A percentile compares a stretch with the other conserved stretches of the same genome.
Conservation (phyloP, 2,113 vertebrate genomes). For the Chaetops frenatus region DNA sequence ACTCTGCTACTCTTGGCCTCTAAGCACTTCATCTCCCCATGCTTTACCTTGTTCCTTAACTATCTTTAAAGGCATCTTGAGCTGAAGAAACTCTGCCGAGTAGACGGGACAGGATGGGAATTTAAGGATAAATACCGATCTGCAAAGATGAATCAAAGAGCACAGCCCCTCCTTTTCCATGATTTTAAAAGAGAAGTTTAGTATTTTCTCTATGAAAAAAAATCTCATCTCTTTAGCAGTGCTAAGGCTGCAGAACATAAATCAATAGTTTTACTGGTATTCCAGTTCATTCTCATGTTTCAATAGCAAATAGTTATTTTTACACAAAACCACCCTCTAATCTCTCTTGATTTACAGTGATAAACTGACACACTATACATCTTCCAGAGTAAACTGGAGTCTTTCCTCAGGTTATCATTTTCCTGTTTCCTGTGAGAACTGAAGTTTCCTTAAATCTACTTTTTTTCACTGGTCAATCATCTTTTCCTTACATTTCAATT, state of each 20-base stretch:
- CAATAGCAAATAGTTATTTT: slow-evolving; percentile 21
- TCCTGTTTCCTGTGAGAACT: background rate
- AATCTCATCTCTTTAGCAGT: background rate
- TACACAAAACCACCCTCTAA: background rate
- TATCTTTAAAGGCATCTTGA: background rate
- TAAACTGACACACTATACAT: background rate
- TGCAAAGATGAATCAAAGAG: background rate
- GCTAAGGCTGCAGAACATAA: background rate
- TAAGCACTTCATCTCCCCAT: background rate
- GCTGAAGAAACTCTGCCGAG: background rate
- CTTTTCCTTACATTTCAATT: background rate
- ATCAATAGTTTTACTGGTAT: background rate
- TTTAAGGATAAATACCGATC: background rate
- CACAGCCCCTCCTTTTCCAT: background rate
- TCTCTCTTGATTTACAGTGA: slow-evolving; percentile 13
- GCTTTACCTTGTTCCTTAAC: background rate
- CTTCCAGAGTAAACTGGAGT: background rate
- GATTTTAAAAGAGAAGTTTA: background rate
- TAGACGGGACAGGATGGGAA: background rate
- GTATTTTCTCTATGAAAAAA: background rate
- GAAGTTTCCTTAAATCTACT: background rate
- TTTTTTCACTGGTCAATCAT: background rate
- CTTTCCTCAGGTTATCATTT: slow-evolving; percentile 33
- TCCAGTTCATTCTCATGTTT: background rate
- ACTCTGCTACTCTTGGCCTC: background rate